A percentile compares a stretch with the other conserved stretches of the same genome.
phyloP scores from a whole-genome alignment of 2,797 vertebrate genomes.

The Melanotaenia nigrans region DNA sequence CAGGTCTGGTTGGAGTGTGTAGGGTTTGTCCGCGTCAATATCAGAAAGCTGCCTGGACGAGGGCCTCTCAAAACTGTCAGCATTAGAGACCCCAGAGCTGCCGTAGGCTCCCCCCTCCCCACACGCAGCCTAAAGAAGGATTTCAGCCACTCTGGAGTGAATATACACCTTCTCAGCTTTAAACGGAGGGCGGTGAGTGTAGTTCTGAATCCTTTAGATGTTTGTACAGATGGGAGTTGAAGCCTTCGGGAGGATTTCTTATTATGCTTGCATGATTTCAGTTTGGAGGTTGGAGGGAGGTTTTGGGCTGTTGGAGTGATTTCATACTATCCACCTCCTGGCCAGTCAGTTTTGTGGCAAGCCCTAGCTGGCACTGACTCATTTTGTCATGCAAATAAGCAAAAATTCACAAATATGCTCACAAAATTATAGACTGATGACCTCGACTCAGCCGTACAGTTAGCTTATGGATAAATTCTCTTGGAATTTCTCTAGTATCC shows the following conservation, averaged over 20 bases:
- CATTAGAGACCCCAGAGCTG: constrained; percentile 62
- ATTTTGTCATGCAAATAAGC: constrained; percentile 71
- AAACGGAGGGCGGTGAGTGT: constrained; percentile 22
- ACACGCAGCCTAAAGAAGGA: constrained; percentile 57
- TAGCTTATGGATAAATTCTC: constrained; percentile 69
- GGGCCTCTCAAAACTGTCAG: constrained; percentile 69
- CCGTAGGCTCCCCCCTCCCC: constrained; percentile 47
- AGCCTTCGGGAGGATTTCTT: constrained; percentile 58
- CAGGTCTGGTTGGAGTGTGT: constrained; percentile 48
- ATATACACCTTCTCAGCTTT: constrained; percentile 61
- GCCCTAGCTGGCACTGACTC: constrained; percentile 52
- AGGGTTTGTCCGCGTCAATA: constrained; percentile 30
- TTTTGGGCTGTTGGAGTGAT: constrained; percentile 22
- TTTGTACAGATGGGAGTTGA: constrained; percentile 69
- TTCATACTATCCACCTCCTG: constrained; percentile 45
- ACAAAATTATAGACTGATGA: constrained; percentile 39
- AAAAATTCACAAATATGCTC: constrained; percentile 59
- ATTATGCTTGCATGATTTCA: constrained; percentile 59
- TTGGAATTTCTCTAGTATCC: constrained; percentile 50
- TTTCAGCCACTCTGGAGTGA: constrained; percentile 66
- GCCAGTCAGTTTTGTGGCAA: constrained; percentile 45
- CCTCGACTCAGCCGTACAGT: constrained; percentile 55
- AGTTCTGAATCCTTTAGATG: constrained; percentile 59
- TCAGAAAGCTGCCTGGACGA: constrained; percentile 40
- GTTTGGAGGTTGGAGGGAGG: constrained; percentile 31